Evolutionary conservation across 2,888 invertebrate genomes (phyloP).

Genomic region (Lampropteryx suffumata): DNA sequence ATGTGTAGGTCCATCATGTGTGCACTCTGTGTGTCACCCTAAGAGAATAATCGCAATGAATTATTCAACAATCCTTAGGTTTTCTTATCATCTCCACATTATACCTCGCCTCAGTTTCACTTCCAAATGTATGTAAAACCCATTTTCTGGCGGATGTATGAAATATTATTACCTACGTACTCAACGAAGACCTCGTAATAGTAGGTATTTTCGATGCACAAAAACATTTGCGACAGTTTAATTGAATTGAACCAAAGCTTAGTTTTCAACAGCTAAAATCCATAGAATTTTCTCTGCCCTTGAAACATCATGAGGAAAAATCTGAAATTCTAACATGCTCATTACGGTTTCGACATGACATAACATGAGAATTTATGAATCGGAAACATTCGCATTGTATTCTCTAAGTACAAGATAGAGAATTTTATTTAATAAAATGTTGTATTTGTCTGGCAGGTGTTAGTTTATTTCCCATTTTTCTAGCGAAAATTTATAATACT

Average conservation of each 20-base stretch:
- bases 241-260: no score
- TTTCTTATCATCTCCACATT: slow-evolving; percentile 39
- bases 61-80: slow-evolving; percentile 60
- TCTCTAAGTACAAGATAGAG: neutral
- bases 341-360: slow-evolving; percentile 3
- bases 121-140: slow-evolving; percentile 21
- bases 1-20: slow-evolving; percentile 50
- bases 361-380: slow-evolving; percentile 16
- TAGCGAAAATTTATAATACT: no score
- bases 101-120: slow-evolving; percentile 24
- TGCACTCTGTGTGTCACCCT: slow-evolving; percentile 56
- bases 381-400: slow-evolving; percentile 9
- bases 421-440: neutral
- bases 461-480: no score
- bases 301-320: slow-evolving; percentile 5
- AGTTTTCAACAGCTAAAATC: no score
- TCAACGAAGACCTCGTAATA: no score
- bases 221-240: no score
- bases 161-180: neutral
- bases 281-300: neutral
- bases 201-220: no score
- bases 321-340: slow-evolving; percentile 6
- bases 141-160: slow-evolving; percentile 8
- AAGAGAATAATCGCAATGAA: slow-evolving; percentile 58
- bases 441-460: no score